Conservation (phyloP, 2,888 invertebrate genomes). For the Esperia sulphurella region DNA sequence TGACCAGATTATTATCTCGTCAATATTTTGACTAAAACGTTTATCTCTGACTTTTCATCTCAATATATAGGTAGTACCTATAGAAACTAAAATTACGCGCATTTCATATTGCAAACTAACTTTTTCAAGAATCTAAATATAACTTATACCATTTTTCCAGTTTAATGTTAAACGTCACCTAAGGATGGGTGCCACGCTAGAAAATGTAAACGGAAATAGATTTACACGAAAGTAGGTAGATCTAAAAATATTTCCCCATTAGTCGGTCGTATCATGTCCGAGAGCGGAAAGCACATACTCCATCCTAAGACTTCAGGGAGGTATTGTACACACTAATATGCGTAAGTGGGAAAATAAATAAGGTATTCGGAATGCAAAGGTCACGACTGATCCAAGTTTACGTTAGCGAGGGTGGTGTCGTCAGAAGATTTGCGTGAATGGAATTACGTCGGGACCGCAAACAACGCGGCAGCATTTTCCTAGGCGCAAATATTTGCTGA, state of each 20-base stretch:
- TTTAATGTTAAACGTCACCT: too few relatives aligned
- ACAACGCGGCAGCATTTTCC: slow-evolving; percentile 14
- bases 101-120: too few relatives aligned
- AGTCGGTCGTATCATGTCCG: neutral
- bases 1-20: too few relatives aligned
- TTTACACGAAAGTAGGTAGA: neutral
- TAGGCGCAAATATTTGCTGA: slow-evolving; percentile 20
- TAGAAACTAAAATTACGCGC: too few relatives aligned
- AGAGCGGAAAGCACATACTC: neutral
- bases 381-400: slow-evolving; percentile 2
- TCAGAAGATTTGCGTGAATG: slow-evolving; percentile 13
- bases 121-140: too few relatives aligned
- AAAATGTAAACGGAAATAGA: too few relatives aligned
- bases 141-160: too few relatives aligned
- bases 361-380: slow-evolving; percentile 5
- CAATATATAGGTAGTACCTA: too few relatives aligned
- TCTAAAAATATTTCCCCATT: neutral
- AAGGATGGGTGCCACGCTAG: too few relatives aligned
- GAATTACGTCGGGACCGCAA: slow-evolving; percentile 13
- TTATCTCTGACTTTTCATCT: too few relatives aligned
- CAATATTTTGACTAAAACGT: too few relatives aligned
- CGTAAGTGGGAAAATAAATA: slow-evolving; percentile 11
- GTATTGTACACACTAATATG: neutral
- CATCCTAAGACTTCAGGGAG: neutral
- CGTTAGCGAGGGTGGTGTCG: neutral